These are phyloP conservation scores for Semotilus atromaculatus DNA, from an alignment of 2,797 vertebrate genomes.

Conservation along the genomic window DNA sequence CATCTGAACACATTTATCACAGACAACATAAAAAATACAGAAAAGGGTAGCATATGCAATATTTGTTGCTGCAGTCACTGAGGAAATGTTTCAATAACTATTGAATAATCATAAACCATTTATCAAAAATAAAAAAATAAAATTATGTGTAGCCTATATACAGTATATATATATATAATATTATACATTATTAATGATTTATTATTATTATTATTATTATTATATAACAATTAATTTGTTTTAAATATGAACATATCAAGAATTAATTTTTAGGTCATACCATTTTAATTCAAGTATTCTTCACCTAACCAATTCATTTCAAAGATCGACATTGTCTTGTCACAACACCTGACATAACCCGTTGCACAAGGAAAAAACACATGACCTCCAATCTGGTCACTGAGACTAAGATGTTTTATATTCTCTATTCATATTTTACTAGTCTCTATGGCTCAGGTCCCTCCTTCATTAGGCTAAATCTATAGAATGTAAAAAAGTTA, in stretches of 20 bases:
- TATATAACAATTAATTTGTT: not conserved
- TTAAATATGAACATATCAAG: not conserved
- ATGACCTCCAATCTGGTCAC: not conserved
- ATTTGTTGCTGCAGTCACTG: no score
- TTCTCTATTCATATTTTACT: not conserved
- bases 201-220: no score
- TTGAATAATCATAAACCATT: not conserved
- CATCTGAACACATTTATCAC: no score
- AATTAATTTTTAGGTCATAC: not conserved
- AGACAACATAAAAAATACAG: no score
- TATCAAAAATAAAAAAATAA: no score
- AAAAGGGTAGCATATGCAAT: no score
- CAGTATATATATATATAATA: no score
- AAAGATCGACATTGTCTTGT: not conserved
- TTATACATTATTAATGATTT: not conserved
- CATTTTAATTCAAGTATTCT: not conserved
- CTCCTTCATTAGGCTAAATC: not conserved
- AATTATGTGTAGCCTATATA: no score
- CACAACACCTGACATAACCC: not conserved
- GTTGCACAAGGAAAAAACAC: not conserved
- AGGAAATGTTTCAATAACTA: no score
- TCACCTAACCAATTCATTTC: not conserved
- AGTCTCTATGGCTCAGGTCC: not conserved
- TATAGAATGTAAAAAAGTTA: not conserved
- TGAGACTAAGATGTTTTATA: not conserved